phyloP scores from a whole-genome alignment of 2,797 vertebrate genomes.

The Thamnophis elegans region DNA sequence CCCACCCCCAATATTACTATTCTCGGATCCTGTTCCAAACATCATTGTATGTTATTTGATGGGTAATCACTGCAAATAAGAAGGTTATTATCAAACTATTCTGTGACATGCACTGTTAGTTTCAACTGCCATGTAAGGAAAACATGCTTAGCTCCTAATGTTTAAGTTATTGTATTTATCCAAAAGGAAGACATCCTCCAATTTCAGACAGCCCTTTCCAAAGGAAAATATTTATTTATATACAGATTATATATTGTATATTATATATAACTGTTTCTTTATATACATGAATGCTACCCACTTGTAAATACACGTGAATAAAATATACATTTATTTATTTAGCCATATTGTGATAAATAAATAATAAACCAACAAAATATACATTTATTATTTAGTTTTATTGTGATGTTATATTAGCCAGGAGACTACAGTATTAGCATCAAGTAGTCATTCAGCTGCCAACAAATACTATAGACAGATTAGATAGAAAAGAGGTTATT shows the following conservation, averaged over 20 bases:
- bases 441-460: not conserved
- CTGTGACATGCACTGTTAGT: not conserved
- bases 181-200: not conserved
- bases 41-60: not conserved
- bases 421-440: not conserved
- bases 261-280: not conserved
- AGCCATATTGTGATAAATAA: too few relatives aligned
- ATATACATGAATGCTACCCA: not conserved
- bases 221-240: not conserved
- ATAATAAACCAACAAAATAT: not conserved
- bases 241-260: not conserved
- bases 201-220: not conserved
- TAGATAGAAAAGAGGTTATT: not conserved
- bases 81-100: not conserved
- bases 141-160: not conserved
- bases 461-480: not conserved
- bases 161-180: not conserved
- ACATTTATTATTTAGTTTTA: not conserved
- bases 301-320: not conserved
- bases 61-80: not conserved
- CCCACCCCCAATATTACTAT: not conserved
- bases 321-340: not conserved
- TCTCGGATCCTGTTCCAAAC: not conserved
- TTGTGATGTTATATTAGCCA: not conserved
- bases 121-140: not conserved